Percentiles rank a stretch among this genome's conserved stretches.
These are phyloP conservation scores for Rhabditoides inermis DNA, from an alignment of 2,888 invertebrate genomes.

Conservation along the genomic window DNA sequence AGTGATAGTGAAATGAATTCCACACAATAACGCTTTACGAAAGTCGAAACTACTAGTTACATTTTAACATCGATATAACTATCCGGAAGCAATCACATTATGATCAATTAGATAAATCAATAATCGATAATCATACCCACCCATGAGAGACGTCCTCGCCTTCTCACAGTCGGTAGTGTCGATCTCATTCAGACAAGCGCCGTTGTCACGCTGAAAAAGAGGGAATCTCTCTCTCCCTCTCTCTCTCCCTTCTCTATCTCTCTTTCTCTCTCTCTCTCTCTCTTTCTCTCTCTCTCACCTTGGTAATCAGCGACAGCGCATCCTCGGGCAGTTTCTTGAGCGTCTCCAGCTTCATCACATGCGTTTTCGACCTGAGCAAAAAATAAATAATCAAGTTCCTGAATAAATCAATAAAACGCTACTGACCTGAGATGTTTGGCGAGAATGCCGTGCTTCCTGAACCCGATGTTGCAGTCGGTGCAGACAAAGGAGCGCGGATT, in stretches of 20 bases:
- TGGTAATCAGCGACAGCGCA: slow-evolving; percentile 82
- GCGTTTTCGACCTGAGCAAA: slow-evolving; percentile 53
- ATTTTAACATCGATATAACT: no score
- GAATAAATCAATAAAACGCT: neutral
- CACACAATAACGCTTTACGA: no score
- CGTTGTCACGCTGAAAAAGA: slow-evolving; percentile 57
- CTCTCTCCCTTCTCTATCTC: no score
- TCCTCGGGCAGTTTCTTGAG: slow-evolving; percentile 81
- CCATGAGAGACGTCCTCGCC: slow-evolving; percentile 58
- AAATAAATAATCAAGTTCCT: neutral
- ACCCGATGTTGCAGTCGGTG: slow-evolving; percentile 87
- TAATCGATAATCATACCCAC: slow-evolving; percentile 11
- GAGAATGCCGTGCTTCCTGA: slow-evolving; percentile 84
- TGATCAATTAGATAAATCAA: no score
- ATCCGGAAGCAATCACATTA: no score
- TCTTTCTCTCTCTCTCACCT: slow-evolving; percentile 39
- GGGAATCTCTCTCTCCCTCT: no score
- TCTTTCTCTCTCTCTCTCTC: no score
- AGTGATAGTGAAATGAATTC: no score
- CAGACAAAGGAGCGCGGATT: slow-evolving; percentile 94
- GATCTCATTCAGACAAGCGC: slow-evolving; percentile 83
- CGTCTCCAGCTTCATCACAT: slow-evolving; percentile 59
- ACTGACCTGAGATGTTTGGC: slow-evolving; percentile 81
- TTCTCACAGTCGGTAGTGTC: slow-evolving; percentile 93
- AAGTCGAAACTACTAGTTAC: no score